phyloP scores from a whole-genome alignment of 2,888 invertebrate genomes.

The Cabera pusaria region DNA sequence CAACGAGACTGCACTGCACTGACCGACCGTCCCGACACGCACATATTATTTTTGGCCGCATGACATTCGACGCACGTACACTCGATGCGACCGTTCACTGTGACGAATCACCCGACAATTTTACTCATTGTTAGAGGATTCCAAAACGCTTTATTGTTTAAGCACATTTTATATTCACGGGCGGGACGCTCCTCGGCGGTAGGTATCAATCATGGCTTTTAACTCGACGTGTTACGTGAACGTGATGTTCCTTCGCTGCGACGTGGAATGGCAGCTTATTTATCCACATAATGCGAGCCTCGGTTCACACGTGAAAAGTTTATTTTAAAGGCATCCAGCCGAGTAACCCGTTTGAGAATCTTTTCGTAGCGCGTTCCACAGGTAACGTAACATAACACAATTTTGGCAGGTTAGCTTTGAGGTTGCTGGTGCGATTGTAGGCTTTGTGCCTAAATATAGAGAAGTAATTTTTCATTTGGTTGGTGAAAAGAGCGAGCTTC shows the following conservation, averaged over 20 bases:
- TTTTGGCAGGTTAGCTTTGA: constrained; percentile 43
- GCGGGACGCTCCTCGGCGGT: constrained; percentile 32
- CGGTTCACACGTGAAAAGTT: constrained; percentile 47
- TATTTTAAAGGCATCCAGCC: constrained; percentile 48
- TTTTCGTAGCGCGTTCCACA: constrained; percentile 59
- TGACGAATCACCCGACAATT: constrained; percentile 58
- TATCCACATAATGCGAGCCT: constrained; percentile 41
- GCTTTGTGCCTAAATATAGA: constrained; percentile 40
- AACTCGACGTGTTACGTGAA: constrained; percentile 42
- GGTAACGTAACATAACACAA: constrained; percentile 59
- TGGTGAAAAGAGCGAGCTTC: constrained; percentile 5
- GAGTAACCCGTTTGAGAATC: constrained; percentile 57
- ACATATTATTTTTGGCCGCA: constrained; percentile 69
- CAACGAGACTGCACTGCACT: constrained; percentile 74
- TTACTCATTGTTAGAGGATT: constrained; percentile 45
- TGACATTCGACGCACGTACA: constrained; percentile 47
- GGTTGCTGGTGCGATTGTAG: constrained; percentile 40
- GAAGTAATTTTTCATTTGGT: constrained; percentile 39
- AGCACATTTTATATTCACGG: constrained; percentile 39
- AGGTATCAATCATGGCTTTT: constrained; percentile 49
- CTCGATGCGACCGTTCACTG: constrained; percentile 34
- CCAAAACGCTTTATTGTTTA: constrained; percentile 40
- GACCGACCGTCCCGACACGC: constrained; percentile 46
- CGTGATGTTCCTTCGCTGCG: constrained; percentile 34
- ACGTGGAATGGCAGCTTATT: constrained; percentile 36